Conservation (phyloP, 2,797 vertebrate genomes). For the Lepus townsendii region DNA sequence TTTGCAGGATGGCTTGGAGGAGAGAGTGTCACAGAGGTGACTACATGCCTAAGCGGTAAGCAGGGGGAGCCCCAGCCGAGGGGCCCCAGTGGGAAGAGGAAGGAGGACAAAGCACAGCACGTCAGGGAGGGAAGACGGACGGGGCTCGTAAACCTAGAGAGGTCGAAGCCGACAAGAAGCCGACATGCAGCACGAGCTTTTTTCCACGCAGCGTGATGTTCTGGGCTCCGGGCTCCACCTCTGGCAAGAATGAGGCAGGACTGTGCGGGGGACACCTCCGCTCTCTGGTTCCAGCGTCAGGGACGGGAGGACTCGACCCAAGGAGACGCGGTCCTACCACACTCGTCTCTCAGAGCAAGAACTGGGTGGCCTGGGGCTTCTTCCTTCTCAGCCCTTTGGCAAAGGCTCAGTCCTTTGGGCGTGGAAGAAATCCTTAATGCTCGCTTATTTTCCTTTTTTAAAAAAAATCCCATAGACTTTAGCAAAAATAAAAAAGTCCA, state of each 20-base stretch:
- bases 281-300: neutral
- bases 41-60: neutral
- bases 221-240: neutral
- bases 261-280: slow-evolving; percentile 1
- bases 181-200: neutral
- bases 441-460: slow-evolving; percentile 5
- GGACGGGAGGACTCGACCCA: neutral
- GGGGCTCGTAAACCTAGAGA: slow-evolving; percentile 21
- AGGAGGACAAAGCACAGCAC: slow-evolving; percentile 6
- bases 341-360: neutral
- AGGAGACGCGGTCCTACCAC: neutral
- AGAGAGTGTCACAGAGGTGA: neutral
- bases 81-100: neutral
- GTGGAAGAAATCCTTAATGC: slow-evolving; percentile 34
- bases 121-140: neutral
- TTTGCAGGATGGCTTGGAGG: neutral
- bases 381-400: neutral
- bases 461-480: slow-evolving; percentile 17
- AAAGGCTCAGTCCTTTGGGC: slow-evolving; percentile 54
- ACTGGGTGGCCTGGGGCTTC: neutral
- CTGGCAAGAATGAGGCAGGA: slow-evolving; percentile 7
- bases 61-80: neutral
- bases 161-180: slow-evolving; percentile 4
- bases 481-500: neutral
- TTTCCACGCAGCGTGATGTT: neutral